Conservation (phyloP, 2,113 vertebrate genomes). For the Pipra filicauda region DNA sequence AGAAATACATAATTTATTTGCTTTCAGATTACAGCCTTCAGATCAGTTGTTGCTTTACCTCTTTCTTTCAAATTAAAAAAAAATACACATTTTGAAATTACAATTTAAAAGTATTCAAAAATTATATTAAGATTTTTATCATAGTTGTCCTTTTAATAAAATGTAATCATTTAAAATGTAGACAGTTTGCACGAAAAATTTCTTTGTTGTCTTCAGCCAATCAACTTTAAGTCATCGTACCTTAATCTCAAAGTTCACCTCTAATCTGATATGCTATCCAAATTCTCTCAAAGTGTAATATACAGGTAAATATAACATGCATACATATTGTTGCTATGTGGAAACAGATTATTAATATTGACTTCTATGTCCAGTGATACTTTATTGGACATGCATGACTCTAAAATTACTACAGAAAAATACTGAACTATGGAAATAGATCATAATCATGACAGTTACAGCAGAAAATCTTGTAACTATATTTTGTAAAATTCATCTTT, state of each 20-base stretch:
- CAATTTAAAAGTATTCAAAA: not conserved
- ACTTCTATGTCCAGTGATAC: not conserved
- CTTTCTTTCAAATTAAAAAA: not conserved
- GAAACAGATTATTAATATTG: not conserved
- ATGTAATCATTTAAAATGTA: not conserved
- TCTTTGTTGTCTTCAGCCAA: not conserved
- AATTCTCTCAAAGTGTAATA: not conserved
- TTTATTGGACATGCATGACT: not conserved
- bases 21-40: not conserved
- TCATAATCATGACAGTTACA: constrained; percentile 5
- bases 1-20: not conserved
- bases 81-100: not conserved
- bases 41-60: not conserved
- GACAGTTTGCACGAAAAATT: not conserved
- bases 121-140: not conserved
- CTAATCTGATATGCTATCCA: not conserved
- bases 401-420: not conserved
- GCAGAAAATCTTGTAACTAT: not conserved
- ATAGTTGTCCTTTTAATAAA: not conserved
- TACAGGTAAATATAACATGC: not conserved
- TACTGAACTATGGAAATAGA: not conserved
- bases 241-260: constrained; percentile 30
- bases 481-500: constrained; percentile 29
- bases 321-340: not conserved
- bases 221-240: not conserved